Percentiles rank a stretch among this genome's conserved stretches.
Conservation (phyloP, 2,888 invertebrate genomes). For the Dione juno region DNA sequence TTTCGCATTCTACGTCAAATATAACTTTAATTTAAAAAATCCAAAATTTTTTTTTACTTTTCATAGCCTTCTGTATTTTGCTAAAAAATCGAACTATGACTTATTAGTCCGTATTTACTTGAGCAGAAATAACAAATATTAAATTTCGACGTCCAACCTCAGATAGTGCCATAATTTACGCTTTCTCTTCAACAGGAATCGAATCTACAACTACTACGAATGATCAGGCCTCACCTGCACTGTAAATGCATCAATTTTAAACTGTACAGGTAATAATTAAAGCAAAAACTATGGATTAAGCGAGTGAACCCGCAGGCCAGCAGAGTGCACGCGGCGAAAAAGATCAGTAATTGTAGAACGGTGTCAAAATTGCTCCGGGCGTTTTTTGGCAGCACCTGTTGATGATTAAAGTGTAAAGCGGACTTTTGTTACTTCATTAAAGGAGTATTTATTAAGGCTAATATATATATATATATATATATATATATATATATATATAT, state of each 20-base stretch:
- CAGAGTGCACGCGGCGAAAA: conserved; percentile 32
- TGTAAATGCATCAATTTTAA: conserved; percentile 4
- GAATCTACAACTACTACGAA: background rate
- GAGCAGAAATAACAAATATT: too few species aligned
- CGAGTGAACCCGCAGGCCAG: conserved; percentile 30
- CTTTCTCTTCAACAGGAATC: background rate
- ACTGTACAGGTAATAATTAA: conserved; percentile 10
- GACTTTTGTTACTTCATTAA: conserved; percentile 14
- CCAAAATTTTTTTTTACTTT: too few species aligned
- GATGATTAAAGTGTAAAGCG: conserved; percentile 27
- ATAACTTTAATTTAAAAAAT: too few species aligned
- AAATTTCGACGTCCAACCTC: too few species aligned
- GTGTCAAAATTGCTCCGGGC: conserved; percentile 44
- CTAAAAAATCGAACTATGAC: too few species aligned
- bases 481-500: too few species aligned
- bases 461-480: too few species aligned
- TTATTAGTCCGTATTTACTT: too few species aligned
- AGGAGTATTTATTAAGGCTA: too few species aligned
- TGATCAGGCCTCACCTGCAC: background rate
- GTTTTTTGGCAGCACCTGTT: conserved; percentile 42
- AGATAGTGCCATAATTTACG: too few species aligned
- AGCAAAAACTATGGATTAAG: conserved; percentile 10
- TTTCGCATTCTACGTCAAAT: too few species aligned
- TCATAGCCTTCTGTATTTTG: too few species aligned
- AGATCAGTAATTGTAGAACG: conserved; percentile 38